Evolutionary conservation across 2,888 invertebrate species (phyloP).

Genomic region (Sipha maydis): DNA sequence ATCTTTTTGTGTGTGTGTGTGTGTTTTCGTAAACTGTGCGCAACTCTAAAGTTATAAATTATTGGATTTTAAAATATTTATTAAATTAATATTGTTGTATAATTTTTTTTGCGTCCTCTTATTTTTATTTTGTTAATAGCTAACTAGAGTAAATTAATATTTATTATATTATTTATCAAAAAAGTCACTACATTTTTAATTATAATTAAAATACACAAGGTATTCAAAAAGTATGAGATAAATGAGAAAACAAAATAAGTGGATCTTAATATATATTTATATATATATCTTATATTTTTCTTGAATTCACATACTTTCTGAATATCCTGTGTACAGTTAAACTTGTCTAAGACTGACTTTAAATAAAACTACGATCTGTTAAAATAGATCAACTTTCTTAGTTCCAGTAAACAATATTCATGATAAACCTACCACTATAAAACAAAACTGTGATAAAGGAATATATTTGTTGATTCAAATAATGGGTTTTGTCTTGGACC

Average conservation of each 20-base stretch:
- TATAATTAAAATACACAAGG: neutral
- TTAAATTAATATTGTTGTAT: constrained; percentile 30
- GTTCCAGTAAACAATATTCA: neutral
- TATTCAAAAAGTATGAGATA: too few relatives aligned
- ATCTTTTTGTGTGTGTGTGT: neutral
- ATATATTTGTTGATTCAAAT: neutral
- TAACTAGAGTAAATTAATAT: neutral
- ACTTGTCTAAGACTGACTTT: neutral
- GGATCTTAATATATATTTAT: too few relatives aligned
- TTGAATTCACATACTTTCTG: too few relatives aligned
- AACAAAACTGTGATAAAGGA: neutral
- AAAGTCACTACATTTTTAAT: neutral
- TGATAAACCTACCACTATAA: too few relatives aligned
- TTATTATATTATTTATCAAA: neutral
- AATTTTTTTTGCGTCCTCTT: neutral
- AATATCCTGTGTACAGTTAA: neutral
- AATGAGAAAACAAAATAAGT: too few relatives aligned
- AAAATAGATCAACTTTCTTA: neutral
- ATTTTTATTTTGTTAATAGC: constrained; percentile 5
- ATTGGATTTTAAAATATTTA: constrained; percentile 38
- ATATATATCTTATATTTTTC: too few relatives aligned
- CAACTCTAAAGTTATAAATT: neutral
- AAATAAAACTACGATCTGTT: neutral
- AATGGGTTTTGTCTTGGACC: neutral
- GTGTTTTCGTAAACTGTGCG: constrained; percentile 1